Evolutionary conservation across 2,888 invertebrate genomes (phyloP).

Genomic region (Drosophila atripex): DNA sequence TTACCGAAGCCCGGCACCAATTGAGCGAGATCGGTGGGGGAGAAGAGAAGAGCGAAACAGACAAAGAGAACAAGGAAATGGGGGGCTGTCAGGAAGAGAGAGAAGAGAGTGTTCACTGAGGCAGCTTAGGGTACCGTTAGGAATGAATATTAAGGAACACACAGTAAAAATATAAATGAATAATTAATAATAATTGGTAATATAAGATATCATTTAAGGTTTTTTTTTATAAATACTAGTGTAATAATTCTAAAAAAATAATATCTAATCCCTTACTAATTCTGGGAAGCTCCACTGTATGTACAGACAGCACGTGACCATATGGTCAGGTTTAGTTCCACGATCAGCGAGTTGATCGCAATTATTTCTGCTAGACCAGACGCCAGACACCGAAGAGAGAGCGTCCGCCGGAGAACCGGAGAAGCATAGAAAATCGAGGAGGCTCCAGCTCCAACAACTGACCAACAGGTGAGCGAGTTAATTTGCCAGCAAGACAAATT

Average conservation of each 20-base stretch:
- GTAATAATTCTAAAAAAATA: too few species aligned
- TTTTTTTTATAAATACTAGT: too few species aligned
- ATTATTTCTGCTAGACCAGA: constrained; percentile 50
- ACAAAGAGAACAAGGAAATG: constrained; percentile 7
- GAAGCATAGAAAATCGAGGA: constrained; percentile 3
- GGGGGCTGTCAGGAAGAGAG: background rate
- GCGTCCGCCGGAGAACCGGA: constrained; percentile 5
- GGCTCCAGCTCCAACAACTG: background rate
- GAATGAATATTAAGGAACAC: constrained; percentile 42
- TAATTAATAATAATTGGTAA: background rate
- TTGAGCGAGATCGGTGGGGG: constrained; percentile 53
- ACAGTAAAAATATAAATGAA: background rate
- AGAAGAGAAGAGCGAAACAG: background rate
- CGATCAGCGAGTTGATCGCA: constrained; percentile 44
- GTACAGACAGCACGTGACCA: constrained; percentile 56
- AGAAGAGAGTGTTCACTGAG: constrained; percentile 53
- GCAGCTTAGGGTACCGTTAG: constrained; percentile 63
- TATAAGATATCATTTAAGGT: too few species aligned
- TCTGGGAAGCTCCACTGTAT: constrained; percentile 10
- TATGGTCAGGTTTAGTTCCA: constrained; percentile 29
- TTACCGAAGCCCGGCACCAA: constrained; percentile 49
- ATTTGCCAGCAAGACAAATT: constrained; percentile 77
- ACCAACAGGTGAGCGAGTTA: constrained; percentile 46
- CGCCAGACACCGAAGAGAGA: constrained; percentile 15
- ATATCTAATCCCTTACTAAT: too few species aligned